Conservation (phyloP, 2,797 vertebrate species). For the Manis javanica region DNA sequence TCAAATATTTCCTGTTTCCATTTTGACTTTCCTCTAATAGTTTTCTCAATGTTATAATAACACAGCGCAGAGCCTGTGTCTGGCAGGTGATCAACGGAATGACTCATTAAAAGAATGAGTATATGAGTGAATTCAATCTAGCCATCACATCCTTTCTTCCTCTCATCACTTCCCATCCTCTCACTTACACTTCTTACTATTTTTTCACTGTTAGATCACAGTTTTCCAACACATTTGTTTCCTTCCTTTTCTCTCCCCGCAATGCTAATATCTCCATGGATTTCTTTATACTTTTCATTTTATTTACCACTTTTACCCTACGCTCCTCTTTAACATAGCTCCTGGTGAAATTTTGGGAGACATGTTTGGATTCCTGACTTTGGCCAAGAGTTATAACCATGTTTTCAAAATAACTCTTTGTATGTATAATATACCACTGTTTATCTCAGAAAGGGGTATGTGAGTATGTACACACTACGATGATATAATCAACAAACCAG, state of each 20-base stretch:
- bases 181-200: background rate
- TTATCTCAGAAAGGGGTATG: background rate
- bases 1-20: background rate
- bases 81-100: background rate
- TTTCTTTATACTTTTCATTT: background rate
- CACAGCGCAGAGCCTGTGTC: background rate
- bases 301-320: background rate
- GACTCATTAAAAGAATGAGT: background rate
- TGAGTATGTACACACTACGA: background rate
- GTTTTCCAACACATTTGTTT: background rate
- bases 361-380: background rate
- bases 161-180: background rate
- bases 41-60: background rate
- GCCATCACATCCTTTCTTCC: background rate
- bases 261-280: background rate
- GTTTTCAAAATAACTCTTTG: slow-evolving; percentile 5
- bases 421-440: background rate
- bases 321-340: background rate
- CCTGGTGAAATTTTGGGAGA: background rate
- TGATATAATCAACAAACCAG: background rate
- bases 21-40: background rate
- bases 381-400: background rate
- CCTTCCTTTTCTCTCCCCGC: background rate
- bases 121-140: background rate
- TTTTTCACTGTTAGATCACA: background rate